A percentile compares a stretch with the other conserved stretches of the same genome.
Evolutionary conservation across 2,113 vertebrate genomes (phyloP).

Genomic region (Leucopternis melanops): DNA sequence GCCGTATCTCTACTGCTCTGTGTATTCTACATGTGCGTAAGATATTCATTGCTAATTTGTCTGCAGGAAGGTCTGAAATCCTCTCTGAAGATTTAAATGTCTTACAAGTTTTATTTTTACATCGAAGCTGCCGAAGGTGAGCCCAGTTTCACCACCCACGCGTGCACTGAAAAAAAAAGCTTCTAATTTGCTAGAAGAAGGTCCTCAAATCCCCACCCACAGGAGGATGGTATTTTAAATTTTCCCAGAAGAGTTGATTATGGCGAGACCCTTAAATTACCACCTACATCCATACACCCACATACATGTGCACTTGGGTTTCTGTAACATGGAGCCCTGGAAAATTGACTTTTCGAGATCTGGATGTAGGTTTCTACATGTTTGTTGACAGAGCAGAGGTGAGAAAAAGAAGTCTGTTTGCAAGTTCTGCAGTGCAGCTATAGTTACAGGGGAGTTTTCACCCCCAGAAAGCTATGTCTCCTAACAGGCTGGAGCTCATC

Average conservation of each 20-base stretch:
- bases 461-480: neutral
- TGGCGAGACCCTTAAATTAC: constrained; percentile 57
- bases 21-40: neutral
- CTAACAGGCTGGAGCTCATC: neutral
- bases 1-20: neutral
- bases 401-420: neutral
- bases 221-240: constrained; percentile 45
- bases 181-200: constrained; percentile 54
- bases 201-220: constrained; percentile 58
- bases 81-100: constrained; percentile 43
- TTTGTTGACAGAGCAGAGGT: constrained; percentile 23
- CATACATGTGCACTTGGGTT: neutral
- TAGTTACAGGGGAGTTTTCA: neutral
- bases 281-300: constrained; percentile 33
- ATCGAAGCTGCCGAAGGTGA: constrained; percentile 53
- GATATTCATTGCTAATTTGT: constrained; percentile 37
- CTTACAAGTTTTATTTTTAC: constrained; percentile 68
- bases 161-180: neutral
- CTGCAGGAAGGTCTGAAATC: constrained; percentile 25
- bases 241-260: constrained; percentile 31
- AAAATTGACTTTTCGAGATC: neutral
- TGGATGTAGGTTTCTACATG: neutral
- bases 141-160: constrained; percentile 54
- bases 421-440: neutral
- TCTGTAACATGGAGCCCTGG: neutral